Evolutionary conservation across 2,113 vertebrate species (phyloP).

Genomic region (Eidolon helvum): DNA sequence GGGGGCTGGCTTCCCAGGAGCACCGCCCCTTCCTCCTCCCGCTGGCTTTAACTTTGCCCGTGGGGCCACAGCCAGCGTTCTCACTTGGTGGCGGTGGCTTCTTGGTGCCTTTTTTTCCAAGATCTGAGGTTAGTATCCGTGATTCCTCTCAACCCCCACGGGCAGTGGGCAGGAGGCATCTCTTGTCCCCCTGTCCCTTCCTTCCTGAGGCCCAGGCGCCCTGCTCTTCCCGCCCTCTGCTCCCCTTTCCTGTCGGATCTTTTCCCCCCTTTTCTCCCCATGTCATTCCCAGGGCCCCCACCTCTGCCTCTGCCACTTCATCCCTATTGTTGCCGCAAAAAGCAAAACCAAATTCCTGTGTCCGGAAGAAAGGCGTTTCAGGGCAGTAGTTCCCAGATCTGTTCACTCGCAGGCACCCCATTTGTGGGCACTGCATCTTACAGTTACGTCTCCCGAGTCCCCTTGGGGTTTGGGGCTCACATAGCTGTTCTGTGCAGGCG

Average conservation of each 20-base stretch:
- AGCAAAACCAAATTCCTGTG: not conserved
- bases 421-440: not conserved
- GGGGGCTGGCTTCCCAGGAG: not conserved
- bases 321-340: not conserved
- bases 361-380: not conserved
- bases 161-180: not conserved
- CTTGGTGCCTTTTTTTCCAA: not conserved
- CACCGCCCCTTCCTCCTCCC: slow-evolving; percentile 35
- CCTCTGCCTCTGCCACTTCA: not conserved
- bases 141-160: fast-evolving
- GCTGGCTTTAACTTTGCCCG: not conserved
- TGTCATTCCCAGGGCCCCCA: not conserved
- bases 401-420: not conserved
- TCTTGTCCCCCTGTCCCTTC: not conserved
- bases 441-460: not conserved
- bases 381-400: not conserved
- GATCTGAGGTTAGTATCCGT: not conserved
- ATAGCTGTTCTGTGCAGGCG: no score
- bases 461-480: not conserved
- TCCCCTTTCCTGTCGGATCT: not conserved
- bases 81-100: not conserved
- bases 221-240: not conserved
- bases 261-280: not conserved
- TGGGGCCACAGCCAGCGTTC: not conserved
- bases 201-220: no score